Conservation (phyloP, 1,140 invertebrate genomes). For the Neodiprion fabricii region DNA sequence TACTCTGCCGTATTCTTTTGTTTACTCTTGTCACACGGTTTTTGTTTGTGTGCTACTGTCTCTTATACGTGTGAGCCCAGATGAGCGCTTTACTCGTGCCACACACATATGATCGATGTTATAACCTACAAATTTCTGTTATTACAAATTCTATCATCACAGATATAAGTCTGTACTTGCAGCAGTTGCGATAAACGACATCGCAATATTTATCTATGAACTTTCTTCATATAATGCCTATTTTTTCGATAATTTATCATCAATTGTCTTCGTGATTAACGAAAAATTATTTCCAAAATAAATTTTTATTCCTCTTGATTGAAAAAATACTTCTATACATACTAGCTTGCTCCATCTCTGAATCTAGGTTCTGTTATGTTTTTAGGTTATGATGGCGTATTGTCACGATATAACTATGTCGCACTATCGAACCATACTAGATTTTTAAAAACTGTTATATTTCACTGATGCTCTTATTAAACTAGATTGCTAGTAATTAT, state of each 20-base stretch:
- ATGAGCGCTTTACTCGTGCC: background rate
- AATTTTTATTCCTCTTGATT: background rate
- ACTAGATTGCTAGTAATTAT: too few relatives aligned
- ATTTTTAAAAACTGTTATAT: too few relatives aligned
- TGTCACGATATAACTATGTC: background rate
- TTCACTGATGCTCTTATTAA: too few relatives aligned
- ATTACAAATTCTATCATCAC: background rate
- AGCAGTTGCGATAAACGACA: background rate
- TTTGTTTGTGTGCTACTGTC: background rate
- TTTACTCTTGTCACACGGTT: conserved; percentile 1
- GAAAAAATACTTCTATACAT: background rate
- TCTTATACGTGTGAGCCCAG: background rate
- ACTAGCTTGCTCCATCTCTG: background rate
- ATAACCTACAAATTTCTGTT: conserved; percentile 1
- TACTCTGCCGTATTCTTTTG: background rate
- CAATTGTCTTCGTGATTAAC: background rate
- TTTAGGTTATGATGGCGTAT: background rate
- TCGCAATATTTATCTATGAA: background rate
- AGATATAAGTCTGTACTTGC: background rate
- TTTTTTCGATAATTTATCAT: background rate
- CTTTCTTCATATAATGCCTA: background rate
- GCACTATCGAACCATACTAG: too few relatives aligned
- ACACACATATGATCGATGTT: conserved; percentile 3
- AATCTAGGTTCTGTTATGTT: background rate
- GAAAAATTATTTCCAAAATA: background rate